A percentile compares a stretch with the other conserved stretches of the same genome.
phyloP scores from a whole-genome alignment of 2,888 invertebrate species.

The Brenthis hecate region DNA sequence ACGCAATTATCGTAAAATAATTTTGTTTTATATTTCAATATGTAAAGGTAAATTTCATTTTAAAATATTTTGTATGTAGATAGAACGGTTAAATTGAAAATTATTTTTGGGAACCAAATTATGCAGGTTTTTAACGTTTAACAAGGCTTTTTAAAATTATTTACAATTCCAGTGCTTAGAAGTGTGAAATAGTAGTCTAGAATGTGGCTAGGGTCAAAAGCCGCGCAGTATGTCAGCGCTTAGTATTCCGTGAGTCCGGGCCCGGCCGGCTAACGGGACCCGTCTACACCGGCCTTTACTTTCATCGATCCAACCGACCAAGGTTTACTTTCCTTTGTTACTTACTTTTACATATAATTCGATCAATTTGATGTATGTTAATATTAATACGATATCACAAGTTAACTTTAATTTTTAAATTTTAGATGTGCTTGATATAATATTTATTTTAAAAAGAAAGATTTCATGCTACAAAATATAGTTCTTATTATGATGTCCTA shows the following conservation, averaged over 20 bases:
- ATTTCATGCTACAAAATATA: background rate
- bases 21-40: background rate
- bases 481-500: background rate
- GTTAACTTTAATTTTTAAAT: background rate
- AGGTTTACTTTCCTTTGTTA: slow-evolving; percentile 82
- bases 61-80: background rate
- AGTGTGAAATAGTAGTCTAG: slow-evolving; percentile 76
- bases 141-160: background rate
- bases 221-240: slow-evolving; percentile 82
- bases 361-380: slow-evolving; percentile 44
- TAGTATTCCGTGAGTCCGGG: slow-evolving; percentile 78
- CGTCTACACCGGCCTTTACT: slow-evolving; percentile 79
- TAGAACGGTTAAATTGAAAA: background rate
- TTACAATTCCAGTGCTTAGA: slow-evolving; percentile 60
- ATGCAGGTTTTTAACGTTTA: background rate
- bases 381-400: slow-evolving; percentile 1
- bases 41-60: background rate
- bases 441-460: background rate
- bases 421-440: background rate
- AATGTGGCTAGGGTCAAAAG: slow-evolving; percentile 81
- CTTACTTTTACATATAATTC: slow-evolving; percentile 59
- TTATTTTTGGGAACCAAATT: background rate
- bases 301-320: slow-evolving; percentile 79
- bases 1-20: slow-evolving; percentile 22
- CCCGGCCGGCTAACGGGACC: slow-evolving; percentile 77